Base-by-base conservation (phyloP, 2,888 invertebrate species). In the Pseudococcus jackbeardsleyi region DNA sequence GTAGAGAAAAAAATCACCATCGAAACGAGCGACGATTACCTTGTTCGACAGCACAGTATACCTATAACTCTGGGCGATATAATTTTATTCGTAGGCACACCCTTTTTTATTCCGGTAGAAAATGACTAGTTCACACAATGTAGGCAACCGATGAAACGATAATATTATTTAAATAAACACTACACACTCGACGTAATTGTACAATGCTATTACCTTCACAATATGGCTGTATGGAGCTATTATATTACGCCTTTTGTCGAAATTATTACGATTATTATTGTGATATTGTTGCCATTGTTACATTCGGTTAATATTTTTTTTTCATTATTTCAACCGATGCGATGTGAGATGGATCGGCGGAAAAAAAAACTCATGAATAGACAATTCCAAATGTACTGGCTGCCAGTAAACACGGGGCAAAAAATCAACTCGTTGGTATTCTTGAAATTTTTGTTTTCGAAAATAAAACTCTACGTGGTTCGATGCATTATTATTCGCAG, bases 261-360 rank as follows among this genome's bases (percentile, higher is more conserved):
- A 88, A 88, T 88, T 88, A 88, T 88, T 79, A 88, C 88, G 88
- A 88, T 88, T 88, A 88, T 88, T 88, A 88, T 88, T 88, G 79
- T 82, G 86, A 79, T 82, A 82, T 88, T 88, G 88, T 82, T 54
- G 79, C 79, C 88, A 88, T 82, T 88, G 88, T 82, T 88, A 79
- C 79, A 48, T 86, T 86, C 46, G 22, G 86, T 86, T 77, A 64
- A 72, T 86, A 59, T 85, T 85, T 85, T 85, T 64, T 64, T 85
- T 42, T 42, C 42, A 85, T 85, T 85, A 85, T 85, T 85, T 85
- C 64, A 85, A 85, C 64, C 85, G 85, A 85, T 46, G 39, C 22
- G 54, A 84, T 72, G 17, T 46, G 39, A 11, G 54, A 84, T 72
- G 17, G 77, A 39, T 46, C n/a, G 46, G 2, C 46, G 79, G 79